Percentiles rank a stretch among this genome's conserved stretches.
Conservation (phyloP, 2,113 vertebrate species). For the Polypterus bichir region DNA sequence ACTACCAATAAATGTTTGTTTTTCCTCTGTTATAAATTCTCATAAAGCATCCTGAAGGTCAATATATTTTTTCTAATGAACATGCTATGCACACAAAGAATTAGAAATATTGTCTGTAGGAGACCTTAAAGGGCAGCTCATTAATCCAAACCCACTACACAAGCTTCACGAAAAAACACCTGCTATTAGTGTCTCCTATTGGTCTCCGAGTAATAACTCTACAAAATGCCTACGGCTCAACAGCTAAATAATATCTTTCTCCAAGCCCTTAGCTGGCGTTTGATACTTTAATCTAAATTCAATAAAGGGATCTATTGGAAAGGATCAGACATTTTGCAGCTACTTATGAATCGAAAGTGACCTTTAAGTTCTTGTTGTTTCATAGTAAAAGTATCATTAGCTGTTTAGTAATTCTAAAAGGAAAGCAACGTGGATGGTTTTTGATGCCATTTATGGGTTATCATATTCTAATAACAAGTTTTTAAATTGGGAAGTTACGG, state of each 20-base stretch:
- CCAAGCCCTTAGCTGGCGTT: background rate
- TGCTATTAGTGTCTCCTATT: slow-evolving; percentile 37
- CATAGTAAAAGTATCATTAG: too few species aligned
- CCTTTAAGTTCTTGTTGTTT: background rate
- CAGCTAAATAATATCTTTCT: background rate
- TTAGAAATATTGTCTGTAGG: slow-evolving; percentile 53
- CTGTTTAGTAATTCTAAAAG: too few species aligned
- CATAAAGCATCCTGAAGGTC: slow-evolving; percentile 59
- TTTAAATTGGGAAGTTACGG: too few species aligned
- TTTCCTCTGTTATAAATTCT: slow-evolving; percentile 50
- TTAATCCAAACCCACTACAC: slow-evolving; percentile 51
- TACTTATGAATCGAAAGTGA: background rate
- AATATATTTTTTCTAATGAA: slow-evolving; percentile 62
- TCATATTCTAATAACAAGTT: too few species aligned
- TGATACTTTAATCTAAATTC: slow-evolving; percentile 10
- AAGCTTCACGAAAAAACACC: slow-evolving; percentile 33
- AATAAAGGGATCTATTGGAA: slow-evolving; percentile 4
- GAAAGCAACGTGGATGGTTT: too few species aligned
- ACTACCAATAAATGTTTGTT: slow-evolving; percentile 43
- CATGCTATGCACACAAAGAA: slow-evolving; percentile 43
- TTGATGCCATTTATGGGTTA: too few species aligned
- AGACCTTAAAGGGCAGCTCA: slow-evolving; percentile 56
- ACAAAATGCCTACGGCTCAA: background rate
- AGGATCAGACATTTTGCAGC: background rate
- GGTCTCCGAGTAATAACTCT: slow-evolving; percentile 33